Percentiles rank a stretch among this genome's conserved stretches.
Evolutionary conservation across 2,113 vertebrate species (phyloP).

Genomic region (Machaerirhynchus nigripectus): DNA sequence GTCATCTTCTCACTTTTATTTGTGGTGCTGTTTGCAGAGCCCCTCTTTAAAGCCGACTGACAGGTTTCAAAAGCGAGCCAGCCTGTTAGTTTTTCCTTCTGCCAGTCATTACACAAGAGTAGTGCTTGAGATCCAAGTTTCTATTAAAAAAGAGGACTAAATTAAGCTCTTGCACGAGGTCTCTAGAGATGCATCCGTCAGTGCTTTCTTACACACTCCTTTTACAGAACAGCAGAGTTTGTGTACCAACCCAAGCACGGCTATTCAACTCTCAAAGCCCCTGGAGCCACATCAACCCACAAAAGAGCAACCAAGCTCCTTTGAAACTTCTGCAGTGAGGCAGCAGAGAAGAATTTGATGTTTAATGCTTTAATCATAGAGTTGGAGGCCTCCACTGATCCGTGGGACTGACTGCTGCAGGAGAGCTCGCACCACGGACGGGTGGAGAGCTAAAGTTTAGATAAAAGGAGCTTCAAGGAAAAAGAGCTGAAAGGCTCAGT

Average conservation of each 20-base stretch:
- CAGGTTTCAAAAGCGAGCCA: not conserved
- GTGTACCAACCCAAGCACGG: not conserved
- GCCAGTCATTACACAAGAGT: conserved; percentile 6
- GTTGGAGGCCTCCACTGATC: not conserved
- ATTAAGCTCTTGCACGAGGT: conserved; percentile 35
- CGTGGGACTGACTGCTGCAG: not conserved
- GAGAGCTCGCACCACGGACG: rapidly evolving
- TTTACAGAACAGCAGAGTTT: not conserved
- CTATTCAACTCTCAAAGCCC: not conserved
- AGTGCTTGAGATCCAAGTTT: conserved; percentile 21
- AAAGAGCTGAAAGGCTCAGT: not conserved
- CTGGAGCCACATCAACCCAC: not conserved
- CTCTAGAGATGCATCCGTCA: conserved; percentile 26
- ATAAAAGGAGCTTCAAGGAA: not conserved
- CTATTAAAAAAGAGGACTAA: conserved; percentile 50
- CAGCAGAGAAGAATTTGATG: not conserved
- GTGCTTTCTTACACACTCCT: not conserved
- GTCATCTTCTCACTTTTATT: not conserved
- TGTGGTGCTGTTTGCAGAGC: not conserved
- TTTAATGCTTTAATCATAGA: not conserved
- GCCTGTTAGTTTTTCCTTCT: conserved; percentile 14
- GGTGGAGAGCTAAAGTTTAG: not conserved
- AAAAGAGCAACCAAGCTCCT: not conserved
- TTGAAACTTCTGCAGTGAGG: not conserved
- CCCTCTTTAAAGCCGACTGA: not conserved